A percentile compares a stretch with the other conserved stretches of the same genome.
phyloP scores from a whole-genome alignment of 2,888 invertebrate genomes.

The Andrena camellia region DNA sequence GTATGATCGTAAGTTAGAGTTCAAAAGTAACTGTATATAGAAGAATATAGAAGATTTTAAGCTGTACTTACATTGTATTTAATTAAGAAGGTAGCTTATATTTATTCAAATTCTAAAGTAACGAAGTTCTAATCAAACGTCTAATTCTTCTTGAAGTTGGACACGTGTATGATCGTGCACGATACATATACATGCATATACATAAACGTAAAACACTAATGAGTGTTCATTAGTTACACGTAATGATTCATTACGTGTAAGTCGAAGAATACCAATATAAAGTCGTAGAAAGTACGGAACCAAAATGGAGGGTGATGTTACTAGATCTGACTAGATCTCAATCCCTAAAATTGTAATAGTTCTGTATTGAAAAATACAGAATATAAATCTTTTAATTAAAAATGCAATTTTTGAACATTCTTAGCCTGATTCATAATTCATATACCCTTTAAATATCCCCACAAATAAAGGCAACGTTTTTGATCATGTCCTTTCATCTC shows the following conservation, averaged over 20 bases:
- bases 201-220: slow-evolving; percentile 30
- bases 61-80: slow-evolving; percentile 42
- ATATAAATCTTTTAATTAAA: neutral
- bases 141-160: neutral
- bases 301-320: neutral
- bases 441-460: neutral
- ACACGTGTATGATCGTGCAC: slow-evolving; percentile 44
- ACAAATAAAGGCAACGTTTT: neutral
- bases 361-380: neutral
- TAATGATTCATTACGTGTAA: slow-evolving; percentile 59
- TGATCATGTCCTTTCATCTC: neutral
- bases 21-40: neutral
- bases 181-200: neutral
- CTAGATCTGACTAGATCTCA: neutral
- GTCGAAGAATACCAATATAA: slow-evolving; percentile 37
- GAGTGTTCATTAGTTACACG: slow-evolving; percentile 48
- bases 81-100: neutral
- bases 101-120: slow-evolving; percentile 1
- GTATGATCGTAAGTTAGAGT: neutral
- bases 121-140: neutral
- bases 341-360: neutral
- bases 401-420: neutral
- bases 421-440: neutral
- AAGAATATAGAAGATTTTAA: neutral
- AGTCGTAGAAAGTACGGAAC: neutral